Base-by-base conservation (phyloP, 2,888 invertebrate species). In the Omphaloscelis lunosa region DNA sequence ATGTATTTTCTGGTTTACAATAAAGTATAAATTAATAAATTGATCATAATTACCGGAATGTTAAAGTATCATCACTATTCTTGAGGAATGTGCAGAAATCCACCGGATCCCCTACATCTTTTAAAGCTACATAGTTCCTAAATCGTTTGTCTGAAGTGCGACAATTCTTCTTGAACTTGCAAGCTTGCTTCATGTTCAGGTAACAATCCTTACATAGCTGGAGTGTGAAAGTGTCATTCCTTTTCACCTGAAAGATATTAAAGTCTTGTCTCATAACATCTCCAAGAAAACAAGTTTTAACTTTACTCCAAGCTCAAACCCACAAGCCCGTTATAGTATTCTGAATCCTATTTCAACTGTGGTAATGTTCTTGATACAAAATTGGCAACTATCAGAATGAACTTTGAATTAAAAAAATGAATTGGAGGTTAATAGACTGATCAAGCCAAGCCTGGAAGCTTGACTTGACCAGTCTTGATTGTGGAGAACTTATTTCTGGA, bases 151-250 rank as follows among this genome's bases (percentile, higher is more conserved):
- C 96, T 5, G 97, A 95, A 11, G 90, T 91, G 48, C 95, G 90
- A 84, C 97, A 97, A 82, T 93, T 93, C 84, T 96, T 96, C 83
- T 96, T 97, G 86, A 97, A 97, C 78, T 93, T 94, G 84, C 95
- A 96, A 12, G 95, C 92, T 27, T 90, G 79, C 84, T 94, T 95
- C 94, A 97, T 94, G 68, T 93, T 95, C 0, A 91, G 68, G 58
- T 91, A 93, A 83, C 97, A 97, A 56, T 93, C 93, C 88, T 94
- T 94, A 86, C 97, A 97, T 51, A 97, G 85, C 90, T 96, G 96
- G 84, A 96, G 96, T 88, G 91, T 89, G 41, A 95, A 93, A 1
- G 84, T 41, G 61, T 97, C 96, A 90, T 94, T 94, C 51, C 93
- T 90, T 89, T 97, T 97, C 4, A 95, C 95, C 96, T 97, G 89